A percentile compares a stretch with the other conserved stretches of the same genome.
phyloP scores from a whole-genome alignment of 1,140 invertebrate genomes.

The Aethina tumida region DNA sequence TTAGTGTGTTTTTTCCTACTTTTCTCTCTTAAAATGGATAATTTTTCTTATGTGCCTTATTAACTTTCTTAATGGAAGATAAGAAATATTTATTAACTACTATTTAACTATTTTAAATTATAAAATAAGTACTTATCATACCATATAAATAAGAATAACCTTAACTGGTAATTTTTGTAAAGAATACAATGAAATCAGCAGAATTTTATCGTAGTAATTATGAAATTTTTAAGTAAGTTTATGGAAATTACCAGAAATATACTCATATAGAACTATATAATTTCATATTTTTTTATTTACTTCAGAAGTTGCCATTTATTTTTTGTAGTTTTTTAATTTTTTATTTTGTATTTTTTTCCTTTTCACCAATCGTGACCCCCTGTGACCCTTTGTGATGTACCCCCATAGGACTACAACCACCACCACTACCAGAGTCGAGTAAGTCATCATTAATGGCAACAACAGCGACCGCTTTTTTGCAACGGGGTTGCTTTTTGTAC shows the following conservation, averaged over 20 bases:
- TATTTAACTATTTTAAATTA: no score
- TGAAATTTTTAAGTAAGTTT: no score
- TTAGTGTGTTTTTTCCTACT: no score
- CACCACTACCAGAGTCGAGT: slow-evolving; percentile 36
- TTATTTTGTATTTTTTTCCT: slow-evolving; percentile 33
- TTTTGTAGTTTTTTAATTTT: slow-evolving; percentile 12
- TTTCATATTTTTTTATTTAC: slow-evolving; percentile 16
- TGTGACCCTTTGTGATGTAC: slow-evolving; percentile 23
- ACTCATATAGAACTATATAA: background rate
- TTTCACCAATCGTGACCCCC: slow-evolving; percentile 34
- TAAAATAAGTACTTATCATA: no score
- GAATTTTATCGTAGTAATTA: no score
- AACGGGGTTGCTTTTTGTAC: slow-evolving; percentile 10
- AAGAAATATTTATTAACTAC: no score
- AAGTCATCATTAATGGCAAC: slow-evolving; percentile 22
- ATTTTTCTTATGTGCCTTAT: no score
- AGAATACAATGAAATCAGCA: no score
- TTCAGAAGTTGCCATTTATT: slow-evolving; percentile 6
- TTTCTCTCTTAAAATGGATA: no score
- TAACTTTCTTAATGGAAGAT: no score
- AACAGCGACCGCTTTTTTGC: slow-evolving; percentile 3
- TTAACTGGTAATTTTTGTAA: no score
- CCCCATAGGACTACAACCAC: slow-evolving; percentile 28
- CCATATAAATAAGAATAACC: no score
- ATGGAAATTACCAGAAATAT: background rate